Evolutionary conservation across 2,797 vertebrate species (phyloP), one percentile per base, ranked within the genome.

Genomic region (Aulostomus chinensis): DNA sequence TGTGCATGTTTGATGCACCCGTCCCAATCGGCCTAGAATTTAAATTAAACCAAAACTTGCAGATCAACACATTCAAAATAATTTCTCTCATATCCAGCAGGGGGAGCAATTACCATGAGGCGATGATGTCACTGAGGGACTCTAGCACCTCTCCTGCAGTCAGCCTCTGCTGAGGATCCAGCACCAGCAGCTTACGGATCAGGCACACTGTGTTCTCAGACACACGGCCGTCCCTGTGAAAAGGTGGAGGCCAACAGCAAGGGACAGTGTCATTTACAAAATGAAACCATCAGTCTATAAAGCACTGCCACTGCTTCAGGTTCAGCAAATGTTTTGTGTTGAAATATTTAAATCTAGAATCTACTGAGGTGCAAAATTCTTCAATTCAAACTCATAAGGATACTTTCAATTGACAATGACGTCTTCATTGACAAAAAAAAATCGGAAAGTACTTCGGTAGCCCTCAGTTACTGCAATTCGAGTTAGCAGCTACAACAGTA

Each of bases 171-270:
- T 98, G 97, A 1, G 97, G 96, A 69, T 99, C 97, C 57, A 99
- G 83, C 60, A 99, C 96, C 49, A 99, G 89, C 78, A 99, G 92
- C 69, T 98, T 99, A 54, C 95, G 93, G 84, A 99, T 99, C 83
- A 99, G 92, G 88, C 95, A 97, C 81, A 99, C 97, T 0, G 97
- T 99, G 90, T 92, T 99, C 68, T 99, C 97, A 0, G 97, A 99
- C 76, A 99, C 97, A 1, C 97, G 92, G 2, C 97, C 96, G 0
- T 99, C 97, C 85, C 97, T 99, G 85, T 2, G 8, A 52, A 16
- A 21, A 35, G 7, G 28, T 9, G 25, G 10, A 10, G 14, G 13
- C n/a, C 5, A 45, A 32, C 17, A 28, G 20, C 4, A 26, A 20
- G 18, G 25, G 22, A 24, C 5, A 4, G 24, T 7, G 62, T 38